Evolutionary conservation across 2,888 invertebrate species (phyloP).

Genomic region (Morpho helenor): DNA sequence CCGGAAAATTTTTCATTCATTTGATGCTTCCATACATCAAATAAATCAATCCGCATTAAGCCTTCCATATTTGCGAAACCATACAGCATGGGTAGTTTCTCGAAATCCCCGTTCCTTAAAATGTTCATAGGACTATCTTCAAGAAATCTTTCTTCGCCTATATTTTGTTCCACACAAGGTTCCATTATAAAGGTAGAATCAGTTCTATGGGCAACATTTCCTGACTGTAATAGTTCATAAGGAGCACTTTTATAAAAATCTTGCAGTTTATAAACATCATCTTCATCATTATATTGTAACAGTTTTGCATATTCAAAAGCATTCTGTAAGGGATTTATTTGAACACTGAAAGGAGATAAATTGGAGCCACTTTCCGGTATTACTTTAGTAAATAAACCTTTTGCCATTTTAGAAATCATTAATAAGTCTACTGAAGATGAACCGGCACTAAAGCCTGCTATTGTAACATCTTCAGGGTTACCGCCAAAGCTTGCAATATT

Average conservation of each 20-base stretch:
- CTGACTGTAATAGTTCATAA: conserved; percentile 33
- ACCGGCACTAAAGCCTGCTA: conserved; percentile 41
- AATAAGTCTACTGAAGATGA: conserved; percentile 33
- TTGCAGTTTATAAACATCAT: conserved; percentile 41
- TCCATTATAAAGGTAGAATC: conserved; percentile 31
- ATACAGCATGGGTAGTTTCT: conserved; percentile 41
- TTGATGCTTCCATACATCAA: conserved; percentile 35
- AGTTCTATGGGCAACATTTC: conserved; percentile 24
- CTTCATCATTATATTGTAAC: conserved; percentile 33
- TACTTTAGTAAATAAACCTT: conserved; percentile 31
- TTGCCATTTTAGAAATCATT: conserved; percentile 33
- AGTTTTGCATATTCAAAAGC: conserved; percentile 32
- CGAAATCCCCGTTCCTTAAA: conserved; percentile 31
- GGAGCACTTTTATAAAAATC: conserved; percentile 41
- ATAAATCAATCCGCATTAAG: conserved; percentile 32
- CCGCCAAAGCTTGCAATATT: conserved; percentile 40
- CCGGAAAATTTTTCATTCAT: conserved; percentile 53
- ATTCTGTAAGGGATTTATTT: conserved; percentile 32
- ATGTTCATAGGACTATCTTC: conserved; percentile 40
- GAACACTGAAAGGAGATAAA: conserved; percentile 29
- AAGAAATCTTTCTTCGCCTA: conserved; percentile 35
- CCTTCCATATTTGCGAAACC: conserved; percentile 47
- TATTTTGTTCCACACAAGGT: conserved; percentile 36
- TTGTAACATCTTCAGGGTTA: conserved; percentile 37
- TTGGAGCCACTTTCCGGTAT: conserved; percentile 34